These are phyloP conservation scores for Megalonaias nervosa DNA, from an alignment of 1,140 invertebrate species.

Conservation along the genomic window DNA sequence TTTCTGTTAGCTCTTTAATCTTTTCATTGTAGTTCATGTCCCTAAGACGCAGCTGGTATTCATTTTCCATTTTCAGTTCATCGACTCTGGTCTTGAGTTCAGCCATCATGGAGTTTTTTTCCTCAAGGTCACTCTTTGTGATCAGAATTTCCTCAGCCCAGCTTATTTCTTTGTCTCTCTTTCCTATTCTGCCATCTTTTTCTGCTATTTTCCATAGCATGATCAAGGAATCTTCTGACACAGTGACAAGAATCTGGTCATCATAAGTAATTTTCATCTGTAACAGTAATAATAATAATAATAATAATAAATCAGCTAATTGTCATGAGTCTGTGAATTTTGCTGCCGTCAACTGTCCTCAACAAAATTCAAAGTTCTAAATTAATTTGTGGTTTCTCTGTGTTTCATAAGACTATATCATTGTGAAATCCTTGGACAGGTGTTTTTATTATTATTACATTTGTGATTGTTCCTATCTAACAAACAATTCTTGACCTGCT, in stretches of 20 bases:
- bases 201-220: slow-evolving; percentile 87
- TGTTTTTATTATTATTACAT: too few relatives aligned
- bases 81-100: slow-evolving; percentile 72
- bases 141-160: slow-evolving; percentile 81
- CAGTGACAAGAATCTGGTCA: slow-evolving; percentile 83
- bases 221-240: slow-evolving; percentile 83
- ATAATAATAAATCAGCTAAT: too few relatives aligned
- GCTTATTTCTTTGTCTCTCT: slow-evolving; percentile 80
- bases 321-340: too few relatives aligned
- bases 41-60: slow-evolving; percentile 74
- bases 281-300: not conserved
- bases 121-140: slow-evolving; percentile 72
- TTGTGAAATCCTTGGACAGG: too few relatives aligned
- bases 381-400: too few relatives aligned
- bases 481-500: too few relatives aligned
- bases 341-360: too few relatives aligned
- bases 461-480: too few relatives aligned
- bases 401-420: too few relatives aligned
- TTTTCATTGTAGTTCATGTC: slow-evolving; percentile 74
- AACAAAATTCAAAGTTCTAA: too few relatives aligned
- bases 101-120: slow-evolving; percentile 75
- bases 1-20: slow-evolving; percentile 72
- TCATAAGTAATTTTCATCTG: slow-evolving; percentile 78
- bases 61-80: slow-evolving; percentile 74
- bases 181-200: slow-evolving; percentile 80